A percentile compares a stretch with the other conserved stretches of the same genome.
Evolutionary conservation across 2,888 invertebrate genomes (phyloP).

Genomic region (Plutella xylostella): DNA sequence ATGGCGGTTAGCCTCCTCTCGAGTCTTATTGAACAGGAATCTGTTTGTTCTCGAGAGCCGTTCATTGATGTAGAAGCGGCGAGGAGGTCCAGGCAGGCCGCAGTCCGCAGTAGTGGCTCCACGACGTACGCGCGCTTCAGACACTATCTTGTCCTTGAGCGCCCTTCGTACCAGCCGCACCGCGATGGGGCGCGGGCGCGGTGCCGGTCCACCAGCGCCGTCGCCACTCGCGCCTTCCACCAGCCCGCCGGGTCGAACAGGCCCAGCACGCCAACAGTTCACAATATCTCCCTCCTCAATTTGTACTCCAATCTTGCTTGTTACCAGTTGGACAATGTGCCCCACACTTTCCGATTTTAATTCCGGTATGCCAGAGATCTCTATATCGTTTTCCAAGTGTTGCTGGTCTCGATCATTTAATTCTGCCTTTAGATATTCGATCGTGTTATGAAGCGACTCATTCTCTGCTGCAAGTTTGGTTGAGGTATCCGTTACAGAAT

Average conservation of each 20-base stretch:
- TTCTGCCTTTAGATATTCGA: not conserved
- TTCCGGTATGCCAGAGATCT: not conserved
- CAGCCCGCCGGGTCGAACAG: not conserved
- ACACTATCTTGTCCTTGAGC: not conserved
- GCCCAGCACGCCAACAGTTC: not conserved
- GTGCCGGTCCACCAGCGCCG: not conserved
- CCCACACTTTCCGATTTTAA: not conserved
- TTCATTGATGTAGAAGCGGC: slow-evolving; percentile 17
- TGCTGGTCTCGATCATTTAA: not conserved
- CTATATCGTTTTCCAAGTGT: not conserved
- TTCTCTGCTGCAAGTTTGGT: not conserved
- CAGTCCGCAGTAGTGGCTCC: slow-evolving; percentile 14
- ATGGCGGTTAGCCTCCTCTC: slow-evolving; percentile 8
- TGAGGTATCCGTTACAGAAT: not conserved
- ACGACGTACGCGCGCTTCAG: slow-evolving; percentile 6
- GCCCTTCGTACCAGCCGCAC: no score
- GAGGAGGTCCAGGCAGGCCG: slow-evolving; percentile 6
- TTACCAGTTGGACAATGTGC: not conserved
- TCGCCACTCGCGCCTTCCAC: not conserved
- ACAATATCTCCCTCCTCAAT: not conserved
- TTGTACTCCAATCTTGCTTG: not conserved
- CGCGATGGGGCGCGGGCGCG: no score
- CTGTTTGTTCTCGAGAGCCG: slow-evolving; percentile 17
- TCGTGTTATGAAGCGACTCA: not conserved
- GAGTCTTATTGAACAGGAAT: slow-evolving; percentile 15